phyloP scores from a whole-genome alignment of 2,888 invertebrate species.

The Drosophila kambysellisi region DNA sequence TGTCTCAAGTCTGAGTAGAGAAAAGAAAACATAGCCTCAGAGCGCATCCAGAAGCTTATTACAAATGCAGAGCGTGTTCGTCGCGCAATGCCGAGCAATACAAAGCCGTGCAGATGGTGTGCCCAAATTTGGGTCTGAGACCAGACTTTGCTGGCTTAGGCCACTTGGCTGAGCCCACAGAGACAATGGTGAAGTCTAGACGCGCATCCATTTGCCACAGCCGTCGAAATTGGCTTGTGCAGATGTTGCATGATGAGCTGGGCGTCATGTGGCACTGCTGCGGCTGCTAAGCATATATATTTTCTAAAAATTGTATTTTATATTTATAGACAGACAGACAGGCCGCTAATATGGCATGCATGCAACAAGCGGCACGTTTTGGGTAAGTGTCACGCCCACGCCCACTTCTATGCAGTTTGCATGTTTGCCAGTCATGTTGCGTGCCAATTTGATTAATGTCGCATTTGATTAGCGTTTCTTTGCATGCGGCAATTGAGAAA shows the following conservation, averaged over 20 bases:
- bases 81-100: constrained; percentile 35
- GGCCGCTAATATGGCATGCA: constrained; percentile 54
- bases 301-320: constrained; percentile 18
- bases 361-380: constrained; percentile 55
- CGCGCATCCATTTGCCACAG: constrained; percentile 59
- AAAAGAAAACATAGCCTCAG: not conserved
- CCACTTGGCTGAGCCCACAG: constrained; percentile 20
- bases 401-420: constrained; percentile 47
- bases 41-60: constrained; percentile 52
- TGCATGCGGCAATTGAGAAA: constrained; percentile 64
- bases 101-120: constrained; percentile 48
- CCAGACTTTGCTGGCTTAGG: constrained; percentile 19
- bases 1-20: constrained; percentile 1
- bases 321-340: not conserved
- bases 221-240: constrained; percentile 29
- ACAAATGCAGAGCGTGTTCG: constrained; percentile 71
- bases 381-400: constrained; percentile 32
- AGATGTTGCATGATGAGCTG: constrained; percentile 49
- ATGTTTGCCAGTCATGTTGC: constrained; percentile 64
- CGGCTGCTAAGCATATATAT: constrained; percentile 29
- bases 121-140: constrained; percentile 58
- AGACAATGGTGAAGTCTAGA: constrained; percentile 54
- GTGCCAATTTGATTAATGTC: constrained; percentile 78
- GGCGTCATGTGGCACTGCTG: not conserved
- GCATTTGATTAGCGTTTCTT: constrained; percentile 64